Conservation (phyloP, 2,888 invertebrate genomes). For the Eupithecia vulgata region DNA sequence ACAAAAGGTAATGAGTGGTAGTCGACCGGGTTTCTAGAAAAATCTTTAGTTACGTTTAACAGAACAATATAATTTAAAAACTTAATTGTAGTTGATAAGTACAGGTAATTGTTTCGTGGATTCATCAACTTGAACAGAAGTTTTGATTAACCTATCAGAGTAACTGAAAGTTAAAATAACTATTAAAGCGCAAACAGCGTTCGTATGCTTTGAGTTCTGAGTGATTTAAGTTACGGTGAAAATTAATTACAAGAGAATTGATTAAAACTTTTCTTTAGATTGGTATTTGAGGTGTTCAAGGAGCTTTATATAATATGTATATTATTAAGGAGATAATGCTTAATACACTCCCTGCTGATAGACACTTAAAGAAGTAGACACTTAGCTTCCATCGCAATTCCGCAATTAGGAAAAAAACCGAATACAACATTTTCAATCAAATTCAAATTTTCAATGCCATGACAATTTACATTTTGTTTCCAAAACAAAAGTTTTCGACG, state of each 20-base stretch:
- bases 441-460: background rate
- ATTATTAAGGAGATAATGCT: no score
- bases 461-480: no score
- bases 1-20: no score
- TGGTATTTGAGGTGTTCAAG: background rate
- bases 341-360: background rate
- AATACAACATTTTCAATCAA: no score
- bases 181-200: slow-evolving; percentile 29
- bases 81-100: no score
- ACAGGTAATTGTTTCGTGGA: background rate
- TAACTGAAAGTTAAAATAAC: slow-evolving; percentile 18
- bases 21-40: no score
- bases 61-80: no score
- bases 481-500: background rate
- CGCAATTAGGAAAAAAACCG: background rate
- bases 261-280: background rate
- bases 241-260: slow-evolving; percentile 2
- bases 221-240: background rate
- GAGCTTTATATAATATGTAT: background rate
- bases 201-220: background rate
- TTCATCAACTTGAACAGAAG: background rate
- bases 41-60: no score
- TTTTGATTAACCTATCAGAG: slow-evolving; percentile 9
- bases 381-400: background rate
- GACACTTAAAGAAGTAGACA: no score